phyloP scores from a whole-genome alignment of 2,113 vertebrate genomes.

The Perca flavescens region DNA sequence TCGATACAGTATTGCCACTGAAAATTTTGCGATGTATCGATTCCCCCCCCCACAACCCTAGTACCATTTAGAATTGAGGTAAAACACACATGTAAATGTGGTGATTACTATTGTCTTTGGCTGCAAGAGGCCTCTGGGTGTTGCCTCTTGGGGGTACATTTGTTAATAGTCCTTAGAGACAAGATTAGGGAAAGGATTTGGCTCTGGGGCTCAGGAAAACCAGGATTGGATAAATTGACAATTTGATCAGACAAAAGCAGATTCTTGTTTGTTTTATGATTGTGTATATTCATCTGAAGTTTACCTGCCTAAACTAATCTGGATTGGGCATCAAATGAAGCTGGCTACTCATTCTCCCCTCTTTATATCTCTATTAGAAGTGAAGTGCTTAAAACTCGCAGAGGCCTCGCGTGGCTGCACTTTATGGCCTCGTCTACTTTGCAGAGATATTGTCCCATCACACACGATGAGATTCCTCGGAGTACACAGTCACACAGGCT shows the following conservation, averaged over 20 bases:
- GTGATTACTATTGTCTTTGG: background rate
- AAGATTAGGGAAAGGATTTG: background rate
- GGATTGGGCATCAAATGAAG: slow-evolving; percentile 3
- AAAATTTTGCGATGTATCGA: too few species aligned
- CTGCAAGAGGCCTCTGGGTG: background rate
- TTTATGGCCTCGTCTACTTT: slow-evolving; percentile 57
- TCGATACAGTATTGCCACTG: too few species aligned
- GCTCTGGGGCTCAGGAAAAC: background rate
- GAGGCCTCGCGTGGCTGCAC: slow-evolving; percentile 68
- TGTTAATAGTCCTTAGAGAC: background rate
- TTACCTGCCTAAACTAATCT: slow-evolving; percentile 7
- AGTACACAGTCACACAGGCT: slow-evolving; percentile 82
- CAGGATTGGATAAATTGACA: background rate
- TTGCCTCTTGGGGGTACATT: background rate
- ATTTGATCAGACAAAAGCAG: background rate
- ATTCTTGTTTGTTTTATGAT: background rate
- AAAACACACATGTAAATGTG: background rate
- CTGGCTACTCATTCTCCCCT: slow-evolving; percentile 33
- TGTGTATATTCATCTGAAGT: background rate
- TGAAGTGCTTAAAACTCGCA: slow-evolving; percentile 19
- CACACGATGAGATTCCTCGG: slow-evolving; percentile 82
- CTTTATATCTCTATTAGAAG: slow-evolving; percentile 69
- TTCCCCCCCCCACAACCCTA: too few species aligned
- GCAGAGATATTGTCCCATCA: slow-evolving; percentile 66
- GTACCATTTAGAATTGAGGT: background rate